Percentiles rank a stretch among this genome's conserved stretches.
Conservation (phyloP, 2,113 vertebrate genomes). For the Scolopax mira region DNA sequence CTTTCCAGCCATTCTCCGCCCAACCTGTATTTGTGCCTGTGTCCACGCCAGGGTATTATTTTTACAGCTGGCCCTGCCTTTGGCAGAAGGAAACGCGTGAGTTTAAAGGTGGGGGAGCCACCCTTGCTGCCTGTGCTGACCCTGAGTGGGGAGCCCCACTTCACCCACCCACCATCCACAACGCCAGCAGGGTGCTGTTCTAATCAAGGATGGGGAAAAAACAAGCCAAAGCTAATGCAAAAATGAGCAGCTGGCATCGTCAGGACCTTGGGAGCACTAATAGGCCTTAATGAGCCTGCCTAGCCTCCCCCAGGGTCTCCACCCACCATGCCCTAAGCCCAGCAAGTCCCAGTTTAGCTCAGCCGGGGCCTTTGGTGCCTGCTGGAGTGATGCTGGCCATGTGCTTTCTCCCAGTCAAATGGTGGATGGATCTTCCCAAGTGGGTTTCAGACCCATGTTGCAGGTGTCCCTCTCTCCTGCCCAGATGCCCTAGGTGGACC, state of each 20-base stretch:
- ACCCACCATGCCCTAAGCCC: neutral
- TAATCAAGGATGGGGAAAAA: neutral
- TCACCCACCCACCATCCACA: accelerated
- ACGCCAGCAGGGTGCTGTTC: neutral
- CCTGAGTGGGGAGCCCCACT: neutral
- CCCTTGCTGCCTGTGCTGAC: neutral
- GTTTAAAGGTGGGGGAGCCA: neutral
- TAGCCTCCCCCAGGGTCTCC: neutral
- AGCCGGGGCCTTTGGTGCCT: neutral
- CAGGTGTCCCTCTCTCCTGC: neutral
- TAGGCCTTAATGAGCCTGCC: neutral
- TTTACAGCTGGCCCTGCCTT: conserved; percentile 61
- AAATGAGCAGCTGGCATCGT: neutral
- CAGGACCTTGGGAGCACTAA: neutral
- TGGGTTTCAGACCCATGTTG: accelerated
- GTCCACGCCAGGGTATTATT: conserved; percentile 37
- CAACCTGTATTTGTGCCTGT: too few species aligned
- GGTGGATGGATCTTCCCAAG: too few species aligned
- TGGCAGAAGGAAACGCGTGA: neutral
- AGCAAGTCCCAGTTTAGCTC: neutral
- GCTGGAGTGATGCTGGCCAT: accelerated
- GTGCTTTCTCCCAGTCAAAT: accelerated
- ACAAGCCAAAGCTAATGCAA: neutral
- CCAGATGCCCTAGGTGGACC: accelerated
- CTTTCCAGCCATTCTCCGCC: too few species aligned